Base-by-base conservation (phyloP, 2,113 vertebrate species). In the Catharus minimus region DNA sequence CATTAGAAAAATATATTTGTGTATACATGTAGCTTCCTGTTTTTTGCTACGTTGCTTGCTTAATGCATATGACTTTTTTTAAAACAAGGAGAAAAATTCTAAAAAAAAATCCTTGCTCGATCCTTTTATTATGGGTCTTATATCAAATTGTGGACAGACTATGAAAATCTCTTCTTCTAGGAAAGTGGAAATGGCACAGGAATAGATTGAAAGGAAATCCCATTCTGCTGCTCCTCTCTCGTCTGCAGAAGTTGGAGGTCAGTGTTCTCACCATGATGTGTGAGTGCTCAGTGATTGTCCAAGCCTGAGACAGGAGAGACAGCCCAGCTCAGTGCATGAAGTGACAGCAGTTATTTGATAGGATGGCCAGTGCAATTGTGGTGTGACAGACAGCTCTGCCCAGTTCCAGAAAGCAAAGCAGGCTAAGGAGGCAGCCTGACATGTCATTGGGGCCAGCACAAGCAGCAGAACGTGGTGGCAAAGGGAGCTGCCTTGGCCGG, bases 221-320 rank as follows among this genome's bases (percentile, higher is more conserved):
- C 9, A 4, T 53, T 80, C 28, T 44, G 17, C 28, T 53, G 28
- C 28, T 92, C 28, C 8, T 44, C 20, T 26, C 16, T 58, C 33
- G 49, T 32, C 13, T 50, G 21, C 13, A 47, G 68, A 74, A 39
- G 21, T 0, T 72, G 30, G 32, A 77, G 23, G 9, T 9, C 23
- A 38, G 22, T 10, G 17, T 1, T 2, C 5, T 56, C 10, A 10
- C 41, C 9, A 12, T 0, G 0, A 12, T 0, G 0, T 66, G 5
- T 24, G 38, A 15, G 20, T 27, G 10, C 60, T 58, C 46, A 19
- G 9, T 0, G 2, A 8, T 8, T 66, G 38, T 53, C 20, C 38
- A 26, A 49, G 43, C 6, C 50, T 41, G 53, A 68, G 28, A 24
- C n/a, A 58, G 32, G 39, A 26, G 32, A 57, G 23, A 5, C 6